Evolutionary conservation across 2,113 vertebrate species (phyloP), one percentile per base, ranked within the genome.

Genomic region (Ammodytes dubius): DNA sequence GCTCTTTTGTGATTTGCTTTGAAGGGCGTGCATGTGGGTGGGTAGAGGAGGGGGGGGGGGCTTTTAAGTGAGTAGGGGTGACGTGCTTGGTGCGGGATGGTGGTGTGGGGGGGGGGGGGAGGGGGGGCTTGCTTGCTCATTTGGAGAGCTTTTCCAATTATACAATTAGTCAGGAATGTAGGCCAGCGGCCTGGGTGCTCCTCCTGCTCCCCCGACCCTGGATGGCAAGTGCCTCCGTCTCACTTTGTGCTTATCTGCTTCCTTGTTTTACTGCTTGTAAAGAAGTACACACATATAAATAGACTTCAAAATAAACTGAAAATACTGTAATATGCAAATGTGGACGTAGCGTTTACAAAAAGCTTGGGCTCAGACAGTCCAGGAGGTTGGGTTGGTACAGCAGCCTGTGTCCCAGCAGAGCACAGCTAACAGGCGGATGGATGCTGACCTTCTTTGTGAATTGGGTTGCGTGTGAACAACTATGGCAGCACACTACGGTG

Each of bases 101-200:
- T 27, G 27, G 69, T 68, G 35, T 75, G 63, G 61, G 81, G 81
- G 85, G 56, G 66, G 73, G 77, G 56, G 45, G 65, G 80, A 70
- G 50, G 83, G 90, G 92, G 80, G 81, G 82, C 73, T 84, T 79
- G 92, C 90, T 91, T 91, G 94, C 95, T 95, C 94, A 94, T 95
- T 95, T 95, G 92, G 89, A 94, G 94, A 95, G 94, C 93, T 95
- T 94, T 94, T 94, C 92, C 94, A 95, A 95, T 96, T 96, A 95
- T 93, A 95, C 95, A 95, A 95, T 95, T 95, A 96, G 94, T 91
- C 65, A 93, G 94, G 95, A 96, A 95, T 95, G 95, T 96, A 96
- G 94, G 95, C 90, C 95, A 95, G 88, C 87, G 91, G 95, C 92
- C 88, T 91, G 60, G 59, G 88, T 91, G 93, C 89, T 93, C 89